Percentiles rank a stretch among this genome's conserved stretches.
Evolutionary conservation across 2,888 invertebrate species (phyloP).

Genomic region (Brachylomia viminalis): DNA sequence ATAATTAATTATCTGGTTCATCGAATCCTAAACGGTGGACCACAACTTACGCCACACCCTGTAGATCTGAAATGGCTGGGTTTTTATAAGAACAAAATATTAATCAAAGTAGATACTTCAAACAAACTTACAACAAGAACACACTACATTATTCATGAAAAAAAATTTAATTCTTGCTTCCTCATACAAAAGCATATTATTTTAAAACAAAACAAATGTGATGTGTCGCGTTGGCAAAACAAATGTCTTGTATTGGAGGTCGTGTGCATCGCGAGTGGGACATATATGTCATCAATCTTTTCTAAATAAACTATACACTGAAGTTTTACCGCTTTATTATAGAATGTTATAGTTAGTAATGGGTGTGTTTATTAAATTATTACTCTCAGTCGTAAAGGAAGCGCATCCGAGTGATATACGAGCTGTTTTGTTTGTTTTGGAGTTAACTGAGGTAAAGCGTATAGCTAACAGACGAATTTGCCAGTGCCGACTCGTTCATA

Average conservation of each 20-base stretch:
- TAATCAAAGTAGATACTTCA: not conserved
- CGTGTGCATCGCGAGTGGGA: not conserved
- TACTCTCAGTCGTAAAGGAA: slow-evolving; percentile 1
- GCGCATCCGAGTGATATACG: not conserved
- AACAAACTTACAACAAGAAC: slow-evolving; percentile 2
- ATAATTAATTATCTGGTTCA: too few species aligned
- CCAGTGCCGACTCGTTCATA: not conserved
- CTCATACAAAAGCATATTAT: not conserved
- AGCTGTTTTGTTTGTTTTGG: slow-evolving; percentile 6
- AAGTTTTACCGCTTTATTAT: slow-evolving; percentile 8
- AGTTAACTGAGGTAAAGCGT: not conserved
- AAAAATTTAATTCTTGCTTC: not conserved
- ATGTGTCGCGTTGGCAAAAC: not conserved
- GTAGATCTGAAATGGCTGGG: not conserved
- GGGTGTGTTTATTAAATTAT: slow-evolving; percentile 1
- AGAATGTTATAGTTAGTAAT: slow-evolving; percentile 11
- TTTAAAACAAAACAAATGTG: slow-evolving; percentile 17
- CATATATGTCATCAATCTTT: slow-evolving; percentile 38
- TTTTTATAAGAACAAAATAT: not conserved
- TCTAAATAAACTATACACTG: slow-evolving; percentile 35
- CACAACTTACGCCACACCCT: too few species aligned
- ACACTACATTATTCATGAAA: slow-evolving; percentile 3
- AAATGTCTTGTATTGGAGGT: not conserved
- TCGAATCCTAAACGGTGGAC: too few species aligned
- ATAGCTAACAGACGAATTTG: not conserved